These are phyloP conservation scores for Forbesichthys papilliferus DNA, from an alignment of 2,113 vertebrate genomes.

Conservation along the genomic window DNA sequence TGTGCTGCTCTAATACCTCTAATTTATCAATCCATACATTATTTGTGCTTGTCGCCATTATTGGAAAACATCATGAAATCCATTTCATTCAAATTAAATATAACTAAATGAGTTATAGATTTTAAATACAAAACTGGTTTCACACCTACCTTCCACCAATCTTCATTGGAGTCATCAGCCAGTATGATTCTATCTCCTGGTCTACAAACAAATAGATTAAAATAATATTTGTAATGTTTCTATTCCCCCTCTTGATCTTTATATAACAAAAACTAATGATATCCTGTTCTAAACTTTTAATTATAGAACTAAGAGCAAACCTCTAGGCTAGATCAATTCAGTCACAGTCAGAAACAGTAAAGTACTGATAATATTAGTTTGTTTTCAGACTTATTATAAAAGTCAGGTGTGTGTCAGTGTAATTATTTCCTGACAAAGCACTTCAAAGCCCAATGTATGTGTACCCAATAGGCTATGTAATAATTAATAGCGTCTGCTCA, in stretches of 20 bases:
- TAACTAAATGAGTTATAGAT: background rate
- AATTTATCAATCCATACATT: conserved; percentile 34
- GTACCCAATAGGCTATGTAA: conserved; percentile 5
- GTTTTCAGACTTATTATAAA: background rate
- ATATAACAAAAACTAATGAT: too few relatives aligned
- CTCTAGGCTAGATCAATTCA: too few relatives aligned
- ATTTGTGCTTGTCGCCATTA: background rate
- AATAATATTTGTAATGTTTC: background rate
- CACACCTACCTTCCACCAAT: conserved; percentile 95
- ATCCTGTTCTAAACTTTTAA: too few relatives aligned
- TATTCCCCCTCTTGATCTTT: background rate
- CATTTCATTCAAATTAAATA: background rate
- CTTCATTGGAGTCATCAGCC: conserved; percentile 91
- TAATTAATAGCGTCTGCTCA: conserved; percentile 57
- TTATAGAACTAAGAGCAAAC: too few relatives aligned
- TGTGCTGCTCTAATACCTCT: conserved; percentile 35
- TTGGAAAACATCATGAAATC: conserved; percentile 1
- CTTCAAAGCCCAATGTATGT: conserved; percentile 30
- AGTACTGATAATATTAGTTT: background rate
- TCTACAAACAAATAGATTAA: conserved; percentile 68
- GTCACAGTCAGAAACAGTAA: too few relatives aligned
- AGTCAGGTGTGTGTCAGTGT: conserved; percentile 12
- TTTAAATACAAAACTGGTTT: background rate
- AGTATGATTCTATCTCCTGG: conserved; percentile 92
- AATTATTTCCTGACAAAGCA: conserved; percentile 42